Base-by-base conservation (phyloP, 2,797 vertebrate genomes). In the Bovichtus diacanthus region DNA sequence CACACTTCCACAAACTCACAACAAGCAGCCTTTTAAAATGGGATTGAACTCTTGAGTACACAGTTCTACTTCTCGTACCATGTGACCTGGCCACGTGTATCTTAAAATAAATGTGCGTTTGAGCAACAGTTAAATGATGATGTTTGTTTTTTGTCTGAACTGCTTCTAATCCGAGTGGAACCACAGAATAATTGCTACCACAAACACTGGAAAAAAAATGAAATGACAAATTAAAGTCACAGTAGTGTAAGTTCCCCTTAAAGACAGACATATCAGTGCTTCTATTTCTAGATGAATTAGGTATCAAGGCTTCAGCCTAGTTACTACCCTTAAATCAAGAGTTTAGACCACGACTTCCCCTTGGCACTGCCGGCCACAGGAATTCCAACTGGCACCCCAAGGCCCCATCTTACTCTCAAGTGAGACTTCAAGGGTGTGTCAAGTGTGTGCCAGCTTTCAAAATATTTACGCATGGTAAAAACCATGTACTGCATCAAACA, bases 1-100 rank as follows among this genome's bases (percentile, higher is more conserved):
- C 6, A 19, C 43, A 70, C 38, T 12, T 51, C 23, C 1, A 59
- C 25, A 34, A 63, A 68, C 23, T 39, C 55, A 70, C 68, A 80
- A 72, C 41, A 62, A 66, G 41, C 18, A 54, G 70, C n/a, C 11
- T 56, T 74, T 80, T 76, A 76, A n/a, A n/a, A 88, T 68, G 36
- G 21, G 65, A 80, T 63, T 86, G 51, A 23, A 68, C 58, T 51
- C 50, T 25, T 58, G 21, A 60, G 65, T 11, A 19, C 39, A 51
- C 25, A 9, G 25, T 72, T 68, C 72, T 19, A 55, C 74, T 78
- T 29, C 67, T 59, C 66, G 44, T 15, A 29, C 61, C 82, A 79
- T 44, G 74, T 87, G 86, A 81, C 74, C 53, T 31, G 38, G 50
- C 2, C 9, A 34, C 65, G 70, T 19, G 27, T 72, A 34, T 38